Base-by-base conservation (phyloP, 2,888 invertebrate species). In the Tachina fera region DNA sequence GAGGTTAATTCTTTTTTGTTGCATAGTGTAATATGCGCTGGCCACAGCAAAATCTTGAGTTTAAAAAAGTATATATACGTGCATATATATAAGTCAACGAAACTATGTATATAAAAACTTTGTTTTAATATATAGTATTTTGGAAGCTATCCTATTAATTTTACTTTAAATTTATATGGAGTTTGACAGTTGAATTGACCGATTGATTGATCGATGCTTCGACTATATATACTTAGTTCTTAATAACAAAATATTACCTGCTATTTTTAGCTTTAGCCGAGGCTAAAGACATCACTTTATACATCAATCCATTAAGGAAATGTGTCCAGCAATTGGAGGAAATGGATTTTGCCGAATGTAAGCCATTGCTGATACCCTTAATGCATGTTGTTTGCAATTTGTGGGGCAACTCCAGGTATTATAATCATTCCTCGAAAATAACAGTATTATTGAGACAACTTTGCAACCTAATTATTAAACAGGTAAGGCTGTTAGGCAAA, bases 351-450 rank as follows among this genome's bases (percentile, higher is more conserved):
- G 95, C 96, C n/a, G 98, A 98, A 91, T 94, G 95, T 74, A 95
- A 95, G 87, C 95, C 96, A 1, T 91, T 97, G 68, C 95, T 98
- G 89, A 95, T 96, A 53, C 97, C 97, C 0, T 87, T 93, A 87
- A 96, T 98, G 93, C 97, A 98, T 89, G 95, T 96, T 0, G 95
- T 98, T 56, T 97, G 98, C 89, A 94, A 98, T 89, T 95, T 98
- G 61, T 99, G 98, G 98, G 95, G 96, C 45, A 96, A 97, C 91
- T 98, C 97, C 1, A 95, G 95, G 88, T 97, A 97, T 91, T 98
- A 98, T 92, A 97, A 98, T 91, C 96, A 96, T 90, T 97, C 97
- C 0, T 95, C 96, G 0, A 96, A 98, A 91, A 95, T 98, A 68
- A 97, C 98, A 90, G 96, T 98, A 53, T 93, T 99, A 78, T 93